Evolutionary conservation across 2,113 vertebrate species (phyloP).

Genomic region (Hystrix cristata): DNA sequence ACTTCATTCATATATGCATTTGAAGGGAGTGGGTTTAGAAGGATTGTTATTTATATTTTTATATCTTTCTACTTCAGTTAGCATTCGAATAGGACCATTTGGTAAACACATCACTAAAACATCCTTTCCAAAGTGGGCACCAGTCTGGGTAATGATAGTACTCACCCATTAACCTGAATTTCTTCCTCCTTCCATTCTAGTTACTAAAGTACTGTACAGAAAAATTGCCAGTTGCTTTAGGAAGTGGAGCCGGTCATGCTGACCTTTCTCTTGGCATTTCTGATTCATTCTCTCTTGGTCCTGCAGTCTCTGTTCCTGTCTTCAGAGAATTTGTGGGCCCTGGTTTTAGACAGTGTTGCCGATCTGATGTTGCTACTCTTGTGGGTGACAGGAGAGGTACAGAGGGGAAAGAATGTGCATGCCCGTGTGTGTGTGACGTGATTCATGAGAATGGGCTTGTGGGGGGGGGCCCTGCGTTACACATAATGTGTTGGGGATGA

Average conservation of each 20-base stretch:
- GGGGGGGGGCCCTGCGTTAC: not conserved
- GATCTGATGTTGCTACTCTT: not conserved
- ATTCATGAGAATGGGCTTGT: not conserved
- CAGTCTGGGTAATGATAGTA: slow-evolving; percentile 48
- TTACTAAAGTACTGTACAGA: slow-evolving; percentile 27
- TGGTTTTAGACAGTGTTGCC: not conserved
- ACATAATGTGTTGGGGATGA: not conserved
- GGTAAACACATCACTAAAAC: slow-evolving; percentile 39
- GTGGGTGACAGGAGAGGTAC: not conserved
- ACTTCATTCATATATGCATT: not conserved
- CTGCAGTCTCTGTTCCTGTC: not conserved
- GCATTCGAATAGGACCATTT: slow-evolving; percentile 49
- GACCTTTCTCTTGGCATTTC: slow-evolving; percentile 68
- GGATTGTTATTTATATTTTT: slow-evolving; percentile 32
- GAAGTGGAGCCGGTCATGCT: slow-evolving; percentile 38
- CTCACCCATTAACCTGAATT: slow-evolving; percentile 60
- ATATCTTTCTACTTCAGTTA: slow-evolving; percentile 13
- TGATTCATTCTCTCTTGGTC: not conserved
- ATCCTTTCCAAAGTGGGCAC: slow-evolving; percentile 32
- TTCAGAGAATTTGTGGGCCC: not conserved
- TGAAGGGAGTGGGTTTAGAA: not conserved
- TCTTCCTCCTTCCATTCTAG: slow-evolving; percentile 49
- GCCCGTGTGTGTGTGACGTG: not conserved
- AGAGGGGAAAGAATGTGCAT: not conserved
- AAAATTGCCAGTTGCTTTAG: slow-evolving; percentile 43